Evolutionary conservation across 1,140 invertebrate genomes (phyloP).

Genomic region (Bombus breviceps): DNA sequence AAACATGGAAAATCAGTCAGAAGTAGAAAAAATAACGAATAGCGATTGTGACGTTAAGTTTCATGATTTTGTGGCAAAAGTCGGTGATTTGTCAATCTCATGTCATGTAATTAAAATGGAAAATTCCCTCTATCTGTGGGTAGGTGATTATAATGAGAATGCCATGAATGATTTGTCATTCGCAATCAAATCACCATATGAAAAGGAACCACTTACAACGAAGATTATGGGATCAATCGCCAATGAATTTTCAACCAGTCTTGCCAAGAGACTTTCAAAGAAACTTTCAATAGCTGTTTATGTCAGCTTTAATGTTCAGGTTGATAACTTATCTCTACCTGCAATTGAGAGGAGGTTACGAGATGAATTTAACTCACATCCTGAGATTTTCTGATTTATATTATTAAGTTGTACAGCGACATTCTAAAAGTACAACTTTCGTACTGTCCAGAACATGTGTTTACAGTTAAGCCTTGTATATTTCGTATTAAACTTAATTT

Average conservation of each 20-base stretch:
- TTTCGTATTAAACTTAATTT: background rate
- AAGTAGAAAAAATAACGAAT: background rate
- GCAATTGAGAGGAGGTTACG: constrained; percentile 76
- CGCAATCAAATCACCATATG: constrained; percentile 72
- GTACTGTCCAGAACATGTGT: background rate
- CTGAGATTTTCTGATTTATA: constrained; percentile 40
- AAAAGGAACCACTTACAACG: constrained; percentile 73
- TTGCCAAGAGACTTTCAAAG: constrained; percentile 77
- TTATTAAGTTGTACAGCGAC: constrained; percentile 49
- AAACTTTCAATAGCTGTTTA: constrained; percentile 77
- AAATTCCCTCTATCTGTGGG: constrained; percentile 78
- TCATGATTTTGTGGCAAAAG: constrained; percentile 71
- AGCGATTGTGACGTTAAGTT: constrained; percentile 71
- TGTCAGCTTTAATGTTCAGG: constrained; percentile 79
- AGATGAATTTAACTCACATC: constrained; percentile 72
- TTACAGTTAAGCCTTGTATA: background rate
- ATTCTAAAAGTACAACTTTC: background rate
- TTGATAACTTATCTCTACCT: constrained; percentile 68
- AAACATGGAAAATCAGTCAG: constrained; percentile 7
- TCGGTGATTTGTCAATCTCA: constrained; percentile 72
- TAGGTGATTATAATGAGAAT: constrained; percentile 70
- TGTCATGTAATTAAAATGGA: constrained; percentile 79
- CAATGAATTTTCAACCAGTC: constrained; percentile 71
- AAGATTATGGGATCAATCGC: constrained; percentile 76
- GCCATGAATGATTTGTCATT: constrained; percentile 77